These are phyloP conservation scores for Urophycis tenuis DNA, from an alignment of 2,797 vertebrate species.

Conservation along the genomic window DNA sequence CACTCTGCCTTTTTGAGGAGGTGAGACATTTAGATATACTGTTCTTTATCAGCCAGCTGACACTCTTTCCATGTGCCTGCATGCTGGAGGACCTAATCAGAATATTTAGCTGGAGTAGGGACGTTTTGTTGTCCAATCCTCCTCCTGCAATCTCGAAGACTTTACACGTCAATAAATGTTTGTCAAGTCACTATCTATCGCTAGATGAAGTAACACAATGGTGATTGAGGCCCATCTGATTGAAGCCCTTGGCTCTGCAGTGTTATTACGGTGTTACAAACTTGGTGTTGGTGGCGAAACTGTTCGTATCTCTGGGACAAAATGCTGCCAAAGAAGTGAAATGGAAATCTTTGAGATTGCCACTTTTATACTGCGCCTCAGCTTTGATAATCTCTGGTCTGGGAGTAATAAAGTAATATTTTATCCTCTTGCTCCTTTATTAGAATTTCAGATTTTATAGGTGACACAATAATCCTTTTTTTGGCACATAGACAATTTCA, in stretches of 20 bases:
- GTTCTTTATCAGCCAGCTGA: not conserved
- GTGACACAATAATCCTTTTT: not conserved
- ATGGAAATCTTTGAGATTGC: too few relatives aligned
- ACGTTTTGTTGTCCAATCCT: not conserved
- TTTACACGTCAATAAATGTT: not conserved
- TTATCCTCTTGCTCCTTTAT: not conserved
- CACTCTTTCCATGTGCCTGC: not conserved
- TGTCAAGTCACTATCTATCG: too few relatives aligned
- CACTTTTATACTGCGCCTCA: not conserved
- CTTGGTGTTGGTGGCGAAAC: too few relatives aligned
- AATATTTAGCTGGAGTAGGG: not conserved
- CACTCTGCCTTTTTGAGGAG: slow-evolving; percentile 92
- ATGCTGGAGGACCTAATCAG: not conserved
- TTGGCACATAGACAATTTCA: not conserved
- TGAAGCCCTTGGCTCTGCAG: too few relatives aligned
- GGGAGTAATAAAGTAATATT: not conserved
- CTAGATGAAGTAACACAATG: too few relatives aligned
- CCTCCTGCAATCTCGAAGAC: not conserved
- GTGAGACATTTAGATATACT: slow-evolving; percentile 52
- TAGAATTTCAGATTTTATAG: not conserved
- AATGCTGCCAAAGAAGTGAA: too few relatives aligned
- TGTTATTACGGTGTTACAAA: too few relatives aligned
- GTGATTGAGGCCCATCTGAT: too few relatives aligned
- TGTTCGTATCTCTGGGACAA: too few relatives aligned
- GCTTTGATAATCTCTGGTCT: not conserved